These are phyloP conservation scores for Astur gentilis DNA, from an alignment of 2,113 vertebrate genomes.

Conservation along the genomic window DNA sequence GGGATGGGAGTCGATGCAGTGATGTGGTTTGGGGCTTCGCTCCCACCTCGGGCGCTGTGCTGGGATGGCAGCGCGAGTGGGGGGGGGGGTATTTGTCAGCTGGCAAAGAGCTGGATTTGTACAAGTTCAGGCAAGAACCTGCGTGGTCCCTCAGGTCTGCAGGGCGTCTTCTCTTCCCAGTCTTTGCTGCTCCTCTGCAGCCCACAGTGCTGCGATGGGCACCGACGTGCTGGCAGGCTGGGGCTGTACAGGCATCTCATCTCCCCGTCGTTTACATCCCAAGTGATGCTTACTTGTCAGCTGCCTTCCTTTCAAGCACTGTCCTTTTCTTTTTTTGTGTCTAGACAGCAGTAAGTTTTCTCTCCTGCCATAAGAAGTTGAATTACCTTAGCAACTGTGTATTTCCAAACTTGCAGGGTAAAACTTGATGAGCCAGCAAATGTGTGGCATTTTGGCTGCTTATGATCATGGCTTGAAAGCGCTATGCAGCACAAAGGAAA, in stretches of 20 bases:
- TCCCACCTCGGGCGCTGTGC: not conserved
- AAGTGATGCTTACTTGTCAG: not conserved
- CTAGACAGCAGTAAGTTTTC: not conserved
- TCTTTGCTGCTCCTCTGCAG: not conserved
- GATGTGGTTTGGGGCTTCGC: not conserved
- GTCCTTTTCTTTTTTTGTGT: not conserved
- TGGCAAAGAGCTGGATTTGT: not conserved
- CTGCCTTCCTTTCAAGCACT: not conserved
- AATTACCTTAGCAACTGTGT: not conserved
- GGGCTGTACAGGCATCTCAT: not conserved
- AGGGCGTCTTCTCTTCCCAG: not conserved
- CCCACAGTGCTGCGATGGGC: not conserved
- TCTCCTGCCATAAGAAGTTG: not conserved
- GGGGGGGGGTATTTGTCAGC: not conserved
- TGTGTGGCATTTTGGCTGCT: not conserved
- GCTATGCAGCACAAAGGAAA: not conserved
- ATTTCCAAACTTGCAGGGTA: not conserved
- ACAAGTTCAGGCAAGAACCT: not conserved
- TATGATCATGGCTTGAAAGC: slow-evolving; percentile 2
- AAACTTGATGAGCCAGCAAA: slow-evolving; percentile 36
- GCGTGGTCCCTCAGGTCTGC: not conserved
- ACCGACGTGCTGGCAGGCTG: fast-evolving
- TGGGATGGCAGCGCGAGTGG: not conserved
- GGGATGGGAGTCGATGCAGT: not conserved
- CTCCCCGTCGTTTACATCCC: not conserved